Percentiles rank a stretch among this genome's conserved stretches.
Conservation (phyloP, 2,888 invertebrate species). For the Gymnosoma rotundatum region DNA sequence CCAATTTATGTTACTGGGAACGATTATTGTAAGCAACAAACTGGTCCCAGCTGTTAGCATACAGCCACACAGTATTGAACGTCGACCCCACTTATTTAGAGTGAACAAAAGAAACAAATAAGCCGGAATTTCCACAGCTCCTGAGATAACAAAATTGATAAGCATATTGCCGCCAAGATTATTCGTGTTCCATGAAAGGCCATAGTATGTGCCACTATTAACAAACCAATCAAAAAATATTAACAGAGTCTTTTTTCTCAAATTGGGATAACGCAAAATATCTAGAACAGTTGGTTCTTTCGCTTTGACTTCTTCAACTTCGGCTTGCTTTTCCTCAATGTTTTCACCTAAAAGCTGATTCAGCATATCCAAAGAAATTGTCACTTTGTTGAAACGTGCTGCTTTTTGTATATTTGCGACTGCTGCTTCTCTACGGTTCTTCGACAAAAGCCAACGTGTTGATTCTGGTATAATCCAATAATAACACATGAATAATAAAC, state of each 20-base stretch:
- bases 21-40: constrained; percentile 84
- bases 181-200: constrained; percentile 89
- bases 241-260: constrained; percentile 86
- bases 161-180: constrained; percentile 88
- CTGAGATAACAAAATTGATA: constrained; percentile 89
- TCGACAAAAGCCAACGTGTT: constrained; percentile 87
- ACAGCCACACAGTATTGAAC: constrained; percentile 86
- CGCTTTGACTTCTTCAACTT: constrained; percentile 74
- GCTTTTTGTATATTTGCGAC: constrained; percentile 85
- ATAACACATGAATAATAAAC: constrained; percentile 86
- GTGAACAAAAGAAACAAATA: constrained; percentile 86
- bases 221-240: constrained; percentile 91
- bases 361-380: constrained; percentile 84
- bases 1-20: constrained; percentile 84
- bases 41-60: constrained; percentile 86
- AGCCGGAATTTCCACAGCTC: constrained; percentile 90
- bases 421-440: constrained; percentile 85
- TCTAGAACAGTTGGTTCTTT: constrained; percentile 83
- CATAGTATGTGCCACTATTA: constrained; percentile 90
- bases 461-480: constrained; percentile 91
- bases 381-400: constrained; percentile 86
- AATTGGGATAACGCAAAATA: constrained; percentile 85
- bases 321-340: constrained; percentile 72
- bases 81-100: constrained; percentile 88
- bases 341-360: constrained; percentile 83